phyloP scores from a whole-genome alignment of 2,888 invertebrate species.

The Cataglyphis albicans region DNA sequence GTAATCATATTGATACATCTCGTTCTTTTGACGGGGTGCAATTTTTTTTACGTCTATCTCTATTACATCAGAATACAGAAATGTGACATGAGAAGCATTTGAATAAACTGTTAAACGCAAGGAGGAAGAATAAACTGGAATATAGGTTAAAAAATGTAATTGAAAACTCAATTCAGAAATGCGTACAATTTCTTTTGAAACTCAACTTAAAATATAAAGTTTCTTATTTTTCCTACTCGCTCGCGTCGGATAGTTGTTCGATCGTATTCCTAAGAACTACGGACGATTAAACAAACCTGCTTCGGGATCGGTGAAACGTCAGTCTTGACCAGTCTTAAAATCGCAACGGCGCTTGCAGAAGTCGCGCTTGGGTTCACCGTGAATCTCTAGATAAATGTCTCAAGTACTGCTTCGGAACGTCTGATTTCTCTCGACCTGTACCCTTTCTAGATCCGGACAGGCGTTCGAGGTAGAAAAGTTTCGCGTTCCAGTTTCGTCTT shows the following conservation, averaged over 20 bases:
- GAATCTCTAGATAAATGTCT: constrained; percentile 60
- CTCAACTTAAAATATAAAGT: constrained; percentile 37
- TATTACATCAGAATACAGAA: neutral
- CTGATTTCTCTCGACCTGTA: constrained; percentile 44
- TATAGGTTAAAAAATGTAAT: constrained; percentile 2
- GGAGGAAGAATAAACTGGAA: neutral
- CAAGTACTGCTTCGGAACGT: constrained; percentile 45
- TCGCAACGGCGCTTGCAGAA: constrained; percentile 56
- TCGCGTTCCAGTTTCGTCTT: constrained; percentile 65
- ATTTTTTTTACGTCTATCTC: neutral
- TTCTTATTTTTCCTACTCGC: constrained; percentile 7
- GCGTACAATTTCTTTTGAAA: constrained; percentile 4
- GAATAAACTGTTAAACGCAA: neutral
- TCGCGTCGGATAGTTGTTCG: neutral
- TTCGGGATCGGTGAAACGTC: constrained; percentile 50
- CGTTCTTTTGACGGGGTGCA: neutral
- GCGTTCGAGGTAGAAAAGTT: constrained; percentile 58
- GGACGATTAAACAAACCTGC: constrained; percentile 49
- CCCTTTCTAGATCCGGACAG: constrained; percentile 50
- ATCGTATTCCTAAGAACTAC: constrained; percentile 31
- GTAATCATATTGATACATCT: constrained; percentile 15
- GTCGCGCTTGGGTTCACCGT: constrained; percentile 46
- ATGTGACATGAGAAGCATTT: neutral
- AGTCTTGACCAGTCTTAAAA: constrained; percentile 54
- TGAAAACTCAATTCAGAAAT: neutral